Conservation (phyloP, 2,888 invertebrate species). For the Macaria liturata region DNA sequence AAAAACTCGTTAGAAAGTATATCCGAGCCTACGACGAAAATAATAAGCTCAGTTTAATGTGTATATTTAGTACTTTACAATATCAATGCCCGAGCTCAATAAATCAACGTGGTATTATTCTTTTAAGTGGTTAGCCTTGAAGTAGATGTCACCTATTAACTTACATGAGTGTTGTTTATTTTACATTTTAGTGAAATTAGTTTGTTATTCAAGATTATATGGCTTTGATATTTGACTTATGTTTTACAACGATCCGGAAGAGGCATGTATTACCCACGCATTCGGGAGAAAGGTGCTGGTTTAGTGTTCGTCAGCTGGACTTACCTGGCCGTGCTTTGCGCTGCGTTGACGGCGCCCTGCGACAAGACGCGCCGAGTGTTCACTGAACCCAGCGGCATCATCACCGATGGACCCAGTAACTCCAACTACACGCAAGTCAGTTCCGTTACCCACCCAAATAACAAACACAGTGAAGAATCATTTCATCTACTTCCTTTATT, state of each 20-base stretch:
- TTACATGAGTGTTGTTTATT: conserved; percentile 81
- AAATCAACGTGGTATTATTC: conserved; percentile 63
- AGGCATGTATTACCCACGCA: conserved; percentile 81
- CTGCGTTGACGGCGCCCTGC: conserved; percentile 86
- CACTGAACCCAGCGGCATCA: conserved; percentile 91
- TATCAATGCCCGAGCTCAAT: conserved; percentile 45
- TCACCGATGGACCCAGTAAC: conserved; percentile 93
- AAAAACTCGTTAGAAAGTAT: conserved; percentile 75
- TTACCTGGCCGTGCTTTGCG: conserved; percentile 73
- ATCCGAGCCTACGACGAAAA: conserved; percentile 46
- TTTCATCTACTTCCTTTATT: too few species aligned
- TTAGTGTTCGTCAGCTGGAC: conserved; percentile 77
- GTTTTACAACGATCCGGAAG: conserved; percentile 71
- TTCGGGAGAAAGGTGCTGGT: conserved; percentile 79
- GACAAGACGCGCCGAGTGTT: conserved; percentile 93
- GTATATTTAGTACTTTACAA: conserved; percentile 41
- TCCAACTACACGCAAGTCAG: conserved; percentile 92
- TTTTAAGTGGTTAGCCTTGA: conserved; percentile 81
- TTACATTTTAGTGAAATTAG: conserved; percentile 79
- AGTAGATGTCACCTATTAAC: conserved; percentile 80
- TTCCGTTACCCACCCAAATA: conserved; percentile 27
- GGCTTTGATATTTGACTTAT: conserved; percentile 82
- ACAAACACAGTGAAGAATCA: conserved; percentile 3
- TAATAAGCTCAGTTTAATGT: conserved; percentile 46
- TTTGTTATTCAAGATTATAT: conserved; percentile 77